A percentile compares a stretch with the other conserved stretches of the same genome.
Evolutionary conservation across 2,888 invertebrate genomes (phyloP).

Genomic region (Alloscopus bannaensis): DNA sequence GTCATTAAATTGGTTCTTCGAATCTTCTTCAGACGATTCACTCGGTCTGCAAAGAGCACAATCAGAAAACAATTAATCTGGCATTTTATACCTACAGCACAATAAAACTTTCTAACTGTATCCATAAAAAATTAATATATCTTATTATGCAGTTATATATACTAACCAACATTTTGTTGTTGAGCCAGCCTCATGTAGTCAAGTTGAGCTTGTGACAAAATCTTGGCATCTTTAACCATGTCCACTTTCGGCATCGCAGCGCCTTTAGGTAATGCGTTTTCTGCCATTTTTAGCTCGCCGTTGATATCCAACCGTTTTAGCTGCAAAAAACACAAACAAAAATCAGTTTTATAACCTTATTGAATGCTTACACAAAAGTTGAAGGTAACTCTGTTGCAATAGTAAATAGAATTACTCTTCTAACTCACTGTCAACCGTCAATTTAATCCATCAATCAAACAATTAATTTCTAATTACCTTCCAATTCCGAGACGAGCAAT

Average conservation of each 20-base stretch:
- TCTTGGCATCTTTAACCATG: slow-evolving; percentile 75
- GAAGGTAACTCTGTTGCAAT: no score
- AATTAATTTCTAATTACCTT: no score
- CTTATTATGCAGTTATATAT: neutral
- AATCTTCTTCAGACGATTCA: slow-evolving; percentile 80
- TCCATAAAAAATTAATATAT: slow-evolving; percentile 7
- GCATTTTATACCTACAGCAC: no score
- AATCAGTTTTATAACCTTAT: no score
- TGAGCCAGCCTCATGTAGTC: slow-evolving; percentile 89
- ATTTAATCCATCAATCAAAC: no score
- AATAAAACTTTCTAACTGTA: neutral
- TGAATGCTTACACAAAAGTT: no score
- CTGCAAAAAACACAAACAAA: slow-evolving; percentile 6
- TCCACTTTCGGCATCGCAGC: slow-evolving; percentile 80
- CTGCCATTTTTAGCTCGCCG: slow-evolving; percentile 37
- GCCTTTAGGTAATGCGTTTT: slow-evolving; percentile 71
- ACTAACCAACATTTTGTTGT: slow-evolving; percentile 79
- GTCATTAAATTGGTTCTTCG: slow-evolving; percentile 83
- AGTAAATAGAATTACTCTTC: no score
- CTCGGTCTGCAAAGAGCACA: slow-evolving; percentile 78
- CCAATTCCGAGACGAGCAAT: no score
- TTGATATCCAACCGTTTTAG: no score
- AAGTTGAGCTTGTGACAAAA: slow-evolving; percentile 79
- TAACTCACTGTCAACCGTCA: no score
- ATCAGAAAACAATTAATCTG: neutral